Conservation (phyloP, 1,140 invertebrate genomes). For the Drosophila tsacasi region DNA sequence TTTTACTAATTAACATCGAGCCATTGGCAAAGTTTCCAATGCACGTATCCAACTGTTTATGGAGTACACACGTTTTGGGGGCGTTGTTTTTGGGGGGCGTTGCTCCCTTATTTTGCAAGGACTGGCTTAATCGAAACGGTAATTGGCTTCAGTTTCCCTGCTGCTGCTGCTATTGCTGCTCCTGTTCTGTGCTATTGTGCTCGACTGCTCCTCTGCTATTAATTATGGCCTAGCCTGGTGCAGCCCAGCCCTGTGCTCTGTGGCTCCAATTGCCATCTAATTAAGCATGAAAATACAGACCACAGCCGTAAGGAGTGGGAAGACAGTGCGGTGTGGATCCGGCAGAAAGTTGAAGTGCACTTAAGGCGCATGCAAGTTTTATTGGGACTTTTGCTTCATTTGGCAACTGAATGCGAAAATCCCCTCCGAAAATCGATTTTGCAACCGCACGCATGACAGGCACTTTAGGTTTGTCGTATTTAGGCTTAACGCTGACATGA, state of each 20-base stretch:
- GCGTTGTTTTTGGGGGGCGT: constrained; percentile 13
- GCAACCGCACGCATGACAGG: constrained; percentile 54
- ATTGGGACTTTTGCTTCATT: constrained; percentile 31
- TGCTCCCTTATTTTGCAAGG: constrained; percentile 7
- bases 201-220: constrained; percentile 27
- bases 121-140: constrained; percentile 47
- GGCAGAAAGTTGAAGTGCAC: constrained; percentile 55
- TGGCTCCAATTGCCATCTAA: constrained; percentile 43
- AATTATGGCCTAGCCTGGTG: constrained; percentile 28
- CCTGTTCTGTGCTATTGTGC: constrained; percentile 39
- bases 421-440: constrained; percentile 57
- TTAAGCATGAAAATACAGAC: constrained; percentile 52
- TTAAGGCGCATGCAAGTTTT: constrained; percentile 60
- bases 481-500: constrained; percentile 66
- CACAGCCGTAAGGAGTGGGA: constrained; percentile 10
- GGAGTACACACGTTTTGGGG: constrained; percentile 21
- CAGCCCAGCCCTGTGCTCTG: background rate
- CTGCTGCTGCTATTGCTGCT: background rate
- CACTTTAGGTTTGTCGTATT: constrained; percentile 56
- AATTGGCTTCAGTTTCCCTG: constrained; percentile 47
- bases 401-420: constrained; percentile 30
- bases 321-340: constrained; percentile 18
- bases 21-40: constrained; percentile 38
- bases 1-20: constrained; percentile 49
- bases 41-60: constrained; percentile 42